These are phyloP conservation scores for Orthonevra nobilis DNA, from an alignment of 2,888 invertebrate genomes.

Conservation along the genomic window DNA sequence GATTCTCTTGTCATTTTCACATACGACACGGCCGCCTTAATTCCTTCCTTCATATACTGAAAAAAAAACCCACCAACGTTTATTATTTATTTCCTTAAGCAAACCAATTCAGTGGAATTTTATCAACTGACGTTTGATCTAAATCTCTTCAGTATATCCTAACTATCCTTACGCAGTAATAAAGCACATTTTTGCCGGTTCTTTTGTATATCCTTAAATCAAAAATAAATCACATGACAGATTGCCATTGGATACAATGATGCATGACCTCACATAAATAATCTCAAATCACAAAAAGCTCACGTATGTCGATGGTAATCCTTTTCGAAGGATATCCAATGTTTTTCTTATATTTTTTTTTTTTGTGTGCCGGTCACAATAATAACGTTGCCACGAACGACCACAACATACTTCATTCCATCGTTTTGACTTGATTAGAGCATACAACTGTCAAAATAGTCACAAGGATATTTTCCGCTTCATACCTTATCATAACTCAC, in stretches of 20 bases:
- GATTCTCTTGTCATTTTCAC: too few species aligned
- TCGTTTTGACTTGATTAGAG: constrained; percentile 62
- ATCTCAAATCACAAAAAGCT: constrained; percentile 67
- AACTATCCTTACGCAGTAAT: constrained; percentile 23
- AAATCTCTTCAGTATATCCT: constrained; percentile 52
- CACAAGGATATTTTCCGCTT: constrained; percentile 65
- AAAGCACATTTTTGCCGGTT: constrained; percentile 22
- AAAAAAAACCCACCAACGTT: too few species aligned
- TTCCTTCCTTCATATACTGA: too few species aligned
- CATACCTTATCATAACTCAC: constrained; percentile 65
- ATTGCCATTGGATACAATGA: constrained; percentile 62
- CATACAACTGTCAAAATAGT: constrained; percentile 63
- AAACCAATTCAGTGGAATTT: constrained; percentile 49
- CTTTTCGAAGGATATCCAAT: constrained; percentile 53
- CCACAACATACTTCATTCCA: constrained; percentile 30
- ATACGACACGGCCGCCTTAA: too few species aligned
- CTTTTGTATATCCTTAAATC: constrained; percentile 25
- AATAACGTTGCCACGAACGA: constrained; percentile 30
- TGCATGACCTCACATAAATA: constrained; percentile 67
- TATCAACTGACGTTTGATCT: constrained; percentile 64
- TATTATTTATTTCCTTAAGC: constrained; percentile 1
- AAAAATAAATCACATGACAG: constrained; percentile 70
- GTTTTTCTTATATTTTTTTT: constrained; percentile 33
- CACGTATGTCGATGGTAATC: constrained; percentile 65
- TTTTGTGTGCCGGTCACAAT: constrained; percentile 56